These are phyloP conservation scores for Melinaea marsaeus DNA, from an alignment of 2,888 invertebrate genomes.

Conservation along the genomic window DNA sequence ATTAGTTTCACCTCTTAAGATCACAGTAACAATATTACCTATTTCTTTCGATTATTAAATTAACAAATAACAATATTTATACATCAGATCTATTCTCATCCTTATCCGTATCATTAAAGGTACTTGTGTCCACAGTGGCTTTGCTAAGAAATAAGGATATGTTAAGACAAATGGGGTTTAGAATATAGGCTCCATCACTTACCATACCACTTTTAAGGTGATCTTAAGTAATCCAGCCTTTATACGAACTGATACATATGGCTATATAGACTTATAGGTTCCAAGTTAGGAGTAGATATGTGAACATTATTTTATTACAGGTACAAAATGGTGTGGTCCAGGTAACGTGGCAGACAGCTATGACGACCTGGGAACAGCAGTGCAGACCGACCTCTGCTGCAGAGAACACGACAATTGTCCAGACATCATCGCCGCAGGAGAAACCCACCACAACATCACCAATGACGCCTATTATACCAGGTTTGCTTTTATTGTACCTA, in stretches of 20 bases:
- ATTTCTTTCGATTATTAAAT: too few relatives aligned
- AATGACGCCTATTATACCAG: constrained; percentile 80
- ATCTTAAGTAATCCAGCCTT: neutral
- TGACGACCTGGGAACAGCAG: constrained; percentile 81
- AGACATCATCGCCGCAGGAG: constrained; percentile 75
- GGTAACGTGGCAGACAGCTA: constrained; percentile 80
- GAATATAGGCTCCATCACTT: neutral
- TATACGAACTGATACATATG: constrained; percentile 15
- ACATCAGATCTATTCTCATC: too few relatives aligned
- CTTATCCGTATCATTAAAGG: too few relatives aligned
- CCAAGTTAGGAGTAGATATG: too few relatives aligned
- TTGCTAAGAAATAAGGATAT: too few relatives aligned
- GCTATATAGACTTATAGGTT: too few relatives aligned
- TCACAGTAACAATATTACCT: too few relatives aligned
- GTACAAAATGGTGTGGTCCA: constrained; percentile 90
- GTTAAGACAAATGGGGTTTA: neutral
- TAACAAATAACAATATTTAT: too few relatives aligned
- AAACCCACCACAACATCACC: constrained; percentile 77
- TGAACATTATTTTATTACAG: constrained; percentile 49
- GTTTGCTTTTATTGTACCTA: constrained; percentile 42
- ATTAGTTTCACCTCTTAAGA: too few relatives aligned
- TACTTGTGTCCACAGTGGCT: too few relatives aligned
- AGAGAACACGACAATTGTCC: constrained; percentile 85
- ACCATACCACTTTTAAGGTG: neutral
- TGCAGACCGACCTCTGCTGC: constrained; percentile 84